Evolutionary conservation across 2,888 invertebrate species (phyloP), one percentile per base, ranked within the genome.

Genomic region (Folsomia manolachei): DNA sequence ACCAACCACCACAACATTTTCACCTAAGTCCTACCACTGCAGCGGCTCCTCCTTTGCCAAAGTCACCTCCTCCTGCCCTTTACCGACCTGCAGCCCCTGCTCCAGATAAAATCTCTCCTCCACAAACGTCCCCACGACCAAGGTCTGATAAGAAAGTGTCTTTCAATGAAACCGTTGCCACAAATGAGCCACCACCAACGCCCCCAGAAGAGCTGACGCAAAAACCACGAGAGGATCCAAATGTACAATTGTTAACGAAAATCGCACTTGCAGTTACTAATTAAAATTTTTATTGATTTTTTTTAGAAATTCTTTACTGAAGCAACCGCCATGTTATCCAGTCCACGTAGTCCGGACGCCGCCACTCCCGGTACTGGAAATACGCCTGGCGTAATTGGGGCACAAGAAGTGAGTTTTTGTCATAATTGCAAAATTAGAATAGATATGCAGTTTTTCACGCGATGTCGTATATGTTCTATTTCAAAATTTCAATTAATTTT

Each of bases 291-390:
- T 25, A 65, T 72, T 75, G 69, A 65, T 72, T 72, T 73, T 74
- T 77, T 82, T 75, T 85, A 92, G 91, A 89, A 89, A 82, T 92
- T 92, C 84, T 89, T 91, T 81, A 87, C 90, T 80, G 93, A 94
- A 84, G 91, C 93, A 77, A 91, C 92, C 84, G 89, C 87, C 80
- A 87, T 93, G 87, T 85, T 94, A 82, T 89, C 92, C 82, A 90
- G 90, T 82, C 91, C 91, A 71, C 88, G 89, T 78, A 90, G 91
- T 63, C 91, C 92, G 2, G 88, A 88, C 78, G 75, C 76, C 14
- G 67, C 75, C 9, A 72, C 77, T 67, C 83, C 83, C 74, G 84
- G 85, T 79, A 82, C 85, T 76, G 87, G 87, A 80, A 91, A 90
- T 82, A 96, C 96, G 73, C 97, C 96, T 25, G 56, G 56, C 9